phyloP scores from a whole-genome alignment of 2,888 invertebrate genomes.

The Andrena bucephala region DNA sequence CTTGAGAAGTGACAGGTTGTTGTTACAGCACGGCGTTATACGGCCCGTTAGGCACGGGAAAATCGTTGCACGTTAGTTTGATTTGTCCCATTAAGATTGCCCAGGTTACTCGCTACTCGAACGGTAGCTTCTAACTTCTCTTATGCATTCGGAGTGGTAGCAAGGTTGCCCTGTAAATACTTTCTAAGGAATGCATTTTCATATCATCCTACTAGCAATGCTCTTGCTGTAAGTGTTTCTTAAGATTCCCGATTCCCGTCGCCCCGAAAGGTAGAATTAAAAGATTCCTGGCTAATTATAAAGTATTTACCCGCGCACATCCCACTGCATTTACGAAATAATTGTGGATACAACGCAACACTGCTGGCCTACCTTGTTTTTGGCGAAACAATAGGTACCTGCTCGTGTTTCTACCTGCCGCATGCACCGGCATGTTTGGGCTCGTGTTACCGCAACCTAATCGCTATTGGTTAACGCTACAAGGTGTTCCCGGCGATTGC shows the following conservation, averaged over 20 bases:
- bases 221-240: neutral
- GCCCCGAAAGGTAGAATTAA: conserved; percentile 5
- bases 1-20: conserved; percentile 44
- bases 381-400: conserved; percentile 49
- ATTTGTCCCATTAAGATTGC: conserved; percentile 2
- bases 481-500: conserved; percentile 51
- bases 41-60: neutral
- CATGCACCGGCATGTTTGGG: conserved; percentile 54
- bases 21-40: conserved; percentile 4
- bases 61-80: neutral
- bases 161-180: neutral
- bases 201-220: neutral
- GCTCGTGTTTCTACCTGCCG: conserved; percentile 44
- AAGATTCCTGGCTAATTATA: neutral
- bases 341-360: conserved; percentile 11
- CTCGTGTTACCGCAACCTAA: conserved; percentile 69
- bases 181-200: neutral
- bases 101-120: neutral
- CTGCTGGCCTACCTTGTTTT: conserved; percentile 25
- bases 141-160: neutral
- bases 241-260: neutral
- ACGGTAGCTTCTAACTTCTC: neutral
- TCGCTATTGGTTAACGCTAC: conserved; percentile 69
- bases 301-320: neutral
- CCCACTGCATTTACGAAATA: neutral